A percentile compares a stretch with the other conserved stretches of the same genome.
These are phyloP conservation scores for Myiozetetes cayanensis DNA, from an alignment of 2,113 vertebrate genomes.

Conservation along the genomic window DNA sequence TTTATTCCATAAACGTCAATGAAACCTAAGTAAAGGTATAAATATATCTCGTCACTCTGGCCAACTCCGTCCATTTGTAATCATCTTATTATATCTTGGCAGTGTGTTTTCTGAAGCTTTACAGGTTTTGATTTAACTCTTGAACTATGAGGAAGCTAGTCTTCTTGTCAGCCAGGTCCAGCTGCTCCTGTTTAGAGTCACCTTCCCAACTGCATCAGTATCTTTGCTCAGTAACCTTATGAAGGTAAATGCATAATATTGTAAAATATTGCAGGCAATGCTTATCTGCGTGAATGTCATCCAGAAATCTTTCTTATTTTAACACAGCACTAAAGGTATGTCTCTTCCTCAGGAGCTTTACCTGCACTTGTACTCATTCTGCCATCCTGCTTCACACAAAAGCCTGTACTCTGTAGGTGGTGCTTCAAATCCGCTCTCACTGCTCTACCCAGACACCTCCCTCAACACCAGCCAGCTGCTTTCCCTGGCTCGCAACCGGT, in stretches of 20 bases:
- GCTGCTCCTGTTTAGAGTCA: not conserved
- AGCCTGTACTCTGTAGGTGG: not conserved
- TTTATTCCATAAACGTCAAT: not conserved
- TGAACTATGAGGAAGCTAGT: not conserved
- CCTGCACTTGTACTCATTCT: not conserved
- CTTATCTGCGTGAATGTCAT: not conserved
- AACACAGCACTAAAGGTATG: not conserved
- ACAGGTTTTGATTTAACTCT: not conserved
- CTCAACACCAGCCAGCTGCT: not conserved
- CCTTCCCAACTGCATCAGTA: not conserved
- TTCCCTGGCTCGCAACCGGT: not conserved
- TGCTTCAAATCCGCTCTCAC: not conserved
- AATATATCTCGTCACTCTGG: not conserved
- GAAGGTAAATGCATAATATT: not conserved
- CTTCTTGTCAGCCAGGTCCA: not conserved
- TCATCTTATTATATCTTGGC: not conserved
- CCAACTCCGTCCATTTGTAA: not conserved
- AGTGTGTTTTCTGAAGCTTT: not conserved
- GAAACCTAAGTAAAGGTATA: conserved; percentile 2
- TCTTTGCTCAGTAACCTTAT: not conserved
- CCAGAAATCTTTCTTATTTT: not conserved
- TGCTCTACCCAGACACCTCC: not conserved
- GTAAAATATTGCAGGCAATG: not conserved
- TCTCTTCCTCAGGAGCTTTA: not conserved
- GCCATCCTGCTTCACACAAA: not conserved